phyloP scores from a whole-genome alignment of 1,140 invertebrate species.

The Phymastichus coffea region DNA sequence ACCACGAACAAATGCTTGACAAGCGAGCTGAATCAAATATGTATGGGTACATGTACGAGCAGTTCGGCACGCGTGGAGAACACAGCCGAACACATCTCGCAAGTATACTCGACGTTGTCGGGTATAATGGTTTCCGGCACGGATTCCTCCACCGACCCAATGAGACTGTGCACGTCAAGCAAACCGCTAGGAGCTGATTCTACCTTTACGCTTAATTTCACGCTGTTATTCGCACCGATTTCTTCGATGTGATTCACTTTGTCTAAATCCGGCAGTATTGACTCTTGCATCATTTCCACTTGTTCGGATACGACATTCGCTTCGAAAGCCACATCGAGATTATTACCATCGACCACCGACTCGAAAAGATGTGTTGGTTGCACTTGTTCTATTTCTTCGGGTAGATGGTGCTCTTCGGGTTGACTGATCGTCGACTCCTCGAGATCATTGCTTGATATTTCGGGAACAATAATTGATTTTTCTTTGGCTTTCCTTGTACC shows the following conservation, averaged over 20 bases:
- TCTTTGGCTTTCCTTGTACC: slow-evolving; percentile 18
- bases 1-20: neutral
- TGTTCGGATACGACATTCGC: slow-evolving; percentile 37
- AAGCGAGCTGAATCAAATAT: slow-evolving; percentile 65
- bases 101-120: slow-evolving; percentile 62
- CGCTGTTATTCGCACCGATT: slow-evolving; percentile 27
- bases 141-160: slow-evolving; percentile 40
- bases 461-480: slow-evolving; percentile 25
- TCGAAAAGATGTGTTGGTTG: slow-evolving; percentile 32
- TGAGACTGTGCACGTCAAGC: slow-evolving; percentile 41
- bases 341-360: slow-evolving; percentile 42
- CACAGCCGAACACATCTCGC: slow-evolving; percentile 77
- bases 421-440: slow-evolving; percentile 33
- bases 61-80: slow-evolving; percentile 72
- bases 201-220: slow-evolving; percentile 48
- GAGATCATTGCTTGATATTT: neutral
- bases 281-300: slow-evolving; percentile 36
- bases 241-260: slow-evolving; percentile 37
- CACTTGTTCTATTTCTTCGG: slow-evolving; percentile 24
- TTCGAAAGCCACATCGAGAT: slow-evolving; percentile 48
- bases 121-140: slow-evolving; percentile 58
- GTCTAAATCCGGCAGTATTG: slow-evolving; percentile 45
- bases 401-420: slow-evolving; percentile 45
- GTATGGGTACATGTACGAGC: slow-evolving; percentile 74
- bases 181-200: slow-evolving; percentile 39